Percentiles rank a stretch among this genome's conserved stretches.
Evolutionary conservation across 1,140 invertebrate species (phyloP).

Genomic region (Homarus americanus): DNA sequence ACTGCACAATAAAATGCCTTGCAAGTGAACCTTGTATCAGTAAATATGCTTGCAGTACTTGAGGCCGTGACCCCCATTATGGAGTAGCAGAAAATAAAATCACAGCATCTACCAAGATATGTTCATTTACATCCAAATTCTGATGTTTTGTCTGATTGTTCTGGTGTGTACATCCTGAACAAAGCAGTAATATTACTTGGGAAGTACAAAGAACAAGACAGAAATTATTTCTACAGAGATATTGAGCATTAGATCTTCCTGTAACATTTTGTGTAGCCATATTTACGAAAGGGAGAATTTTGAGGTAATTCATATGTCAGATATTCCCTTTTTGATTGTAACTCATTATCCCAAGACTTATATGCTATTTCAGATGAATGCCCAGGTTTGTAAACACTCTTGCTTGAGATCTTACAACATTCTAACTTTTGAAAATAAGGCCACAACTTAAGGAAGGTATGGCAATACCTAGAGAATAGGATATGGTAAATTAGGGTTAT

Average conservation of each 20-base stretch:
- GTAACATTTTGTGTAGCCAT: background rate
- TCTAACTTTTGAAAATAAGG: background rate
- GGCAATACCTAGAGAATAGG: background rate
- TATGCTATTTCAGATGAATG: background rate
- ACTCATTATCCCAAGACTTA: background rate
- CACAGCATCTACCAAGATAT: background rate
- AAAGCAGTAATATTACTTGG: background rate
- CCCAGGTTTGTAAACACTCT: background rate
- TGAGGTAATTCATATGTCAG: background rate
- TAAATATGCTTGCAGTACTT: background rate
- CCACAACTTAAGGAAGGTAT: background rate
- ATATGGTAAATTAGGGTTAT: background rate
- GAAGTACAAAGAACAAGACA: conserved; percentile 8
- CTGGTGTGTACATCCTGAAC: background rate
- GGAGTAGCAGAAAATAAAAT: background rate
- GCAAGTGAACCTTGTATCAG: background rate
- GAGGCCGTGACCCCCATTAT: background rate
- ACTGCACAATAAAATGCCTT: background rate
- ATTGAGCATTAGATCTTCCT: conserved; percentile 10
- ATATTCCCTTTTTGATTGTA: background rate
- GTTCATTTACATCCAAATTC: conserved; percentile 13
- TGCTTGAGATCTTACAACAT: background rate
- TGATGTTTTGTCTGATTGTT: background rate
- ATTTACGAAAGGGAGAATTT: background rate
- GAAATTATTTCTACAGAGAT: background rate